Base-by-base conservation (phyloP, 2,888 invertebrate genomes). In the Halictus ligatus region DNA sequence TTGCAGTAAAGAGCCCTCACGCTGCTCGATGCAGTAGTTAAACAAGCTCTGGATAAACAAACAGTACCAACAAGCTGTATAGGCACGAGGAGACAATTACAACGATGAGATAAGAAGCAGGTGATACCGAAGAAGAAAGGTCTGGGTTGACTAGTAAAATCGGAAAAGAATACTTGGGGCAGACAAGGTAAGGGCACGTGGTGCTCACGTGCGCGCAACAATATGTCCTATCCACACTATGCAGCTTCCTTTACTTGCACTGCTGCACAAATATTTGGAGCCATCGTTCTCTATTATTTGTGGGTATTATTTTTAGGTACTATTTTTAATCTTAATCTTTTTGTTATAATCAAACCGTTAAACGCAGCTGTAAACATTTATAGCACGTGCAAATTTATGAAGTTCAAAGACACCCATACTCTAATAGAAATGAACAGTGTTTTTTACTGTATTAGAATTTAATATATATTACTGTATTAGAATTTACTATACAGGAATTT, bases 191-290 rank as follows among this genome's bases (percentile, higher is more conserved):
- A 40, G 8, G 67, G 67, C 67, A 69, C 67, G 67, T 69, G 67
- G 67, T 69, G 21, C 40, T 69, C 67, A 69, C 67, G 67, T 69
- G 67, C 67, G 40, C 67, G 67, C 21, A 40, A 69, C 67, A 69
- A 69, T 40, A 35, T 40, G 67, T 21, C 18, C 67, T 69, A 18
- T 40, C 18, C 8, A 40, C 35, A 10, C 35, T 40, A 21, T 40
- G 10, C 67, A 69, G 35, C 67, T 40, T 21, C 21, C 21, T 21
- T 35, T 64, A 69, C 67, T 18, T 40, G 21, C 35, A 40, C 21
- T 18, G 67, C 40, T 40, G 40, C 67, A 18, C 67, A 69, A 69
- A 69, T 21, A 69, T 69, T 69, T 69, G 67, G 10, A 18, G 1
- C 3, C 8, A 35, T 35, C 7, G 64, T 29, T 67, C 35, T 18